A percentile compares a stretch with the other conserved stretches of the same genome.
phyloP scores from a whole-genome alignment of 2,113 vertebrate species.

The Cyprinodon brontotheroides region DNA sequence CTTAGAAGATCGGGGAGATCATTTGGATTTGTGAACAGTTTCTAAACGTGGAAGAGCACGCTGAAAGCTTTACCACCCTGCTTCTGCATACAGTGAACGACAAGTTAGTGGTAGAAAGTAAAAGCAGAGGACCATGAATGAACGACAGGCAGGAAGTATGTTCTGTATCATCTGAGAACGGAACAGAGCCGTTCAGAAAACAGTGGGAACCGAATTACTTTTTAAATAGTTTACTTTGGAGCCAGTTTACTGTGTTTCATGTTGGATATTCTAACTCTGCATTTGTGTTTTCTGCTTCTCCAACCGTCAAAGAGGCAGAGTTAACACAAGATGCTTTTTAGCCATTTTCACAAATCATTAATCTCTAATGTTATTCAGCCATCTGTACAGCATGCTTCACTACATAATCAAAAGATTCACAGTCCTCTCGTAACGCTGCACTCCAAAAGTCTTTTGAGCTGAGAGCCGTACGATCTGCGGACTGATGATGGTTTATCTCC shows the following conservation, averaged over 20 bases:
- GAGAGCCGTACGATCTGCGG: slow-evolving; percentile 24
- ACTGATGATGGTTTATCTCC: slow-evolving; percentile 32
- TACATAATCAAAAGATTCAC: slow-evolving; percentile 17
- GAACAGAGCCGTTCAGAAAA: slow-evolving; percentile 34
- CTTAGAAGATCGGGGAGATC: background rate
- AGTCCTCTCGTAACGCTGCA: slow-evolving; percentile 8
- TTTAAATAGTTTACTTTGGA: no score
- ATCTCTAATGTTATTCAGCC: slow-evolving; percentile 30
- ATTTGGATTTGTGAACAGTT: slow-evolving; percentile 3
- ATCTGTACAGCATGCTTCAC: slow-evolving; percentile 21
- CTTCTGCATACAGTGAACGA: slow-evolving; percentile 10
- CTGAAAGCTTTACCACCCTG: slow-evolving; percentile 2
- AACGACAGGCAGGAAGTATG: slow-evolving; percentile 33
- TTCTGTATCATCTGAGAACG: slow-evolving; percentile 13
- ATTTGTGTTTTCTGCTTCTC: slow-evolving; percentile 23
- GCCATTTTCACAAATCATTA: slow-evolving; percentile 31
- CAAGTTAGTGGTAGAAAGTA: slow-evolving; percentile 23
- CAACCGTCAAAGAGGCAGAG: background rate
- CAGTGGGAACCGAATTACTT: background rate
- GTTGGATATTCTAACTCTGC: slow-evolving; percentile 17
- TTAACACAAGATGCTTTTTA: slow-evolving; percentile 26
- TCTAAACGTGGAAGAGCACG: slow-evolving; percentile 25
- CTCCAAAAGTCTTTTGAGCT: slow-evolving; percentile 30
- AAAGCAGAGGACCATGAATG: slow-evolving; percentile 26
- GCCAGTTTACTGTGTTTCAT: background rate